phyloP scores from a whole-genome alignment of 2,888 invertebrate genomes.

The Schizaphis graminum region DNA sequence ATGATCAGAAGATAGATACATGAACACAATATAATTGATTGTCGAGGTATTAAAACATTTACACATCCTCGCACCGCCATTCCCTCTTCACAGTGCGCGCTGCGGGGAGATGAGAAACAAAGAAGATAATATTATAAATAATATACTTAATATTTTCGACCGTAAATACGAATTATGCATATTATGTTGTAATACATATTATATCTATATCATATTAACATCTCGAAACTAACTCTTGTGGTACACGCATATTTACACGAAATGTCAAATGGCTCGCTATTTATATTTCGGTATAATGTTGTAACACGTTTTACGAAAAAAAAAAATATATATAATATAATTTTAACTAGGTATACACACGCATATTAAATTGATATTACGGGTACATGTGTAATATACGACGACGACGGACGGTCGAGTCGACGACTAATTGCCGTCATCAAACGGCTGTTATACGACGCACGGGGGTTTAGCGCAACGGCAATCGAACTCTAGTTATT shows the following conservation, averaged over 20 bases:
- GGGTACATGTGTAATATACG: not conserved
- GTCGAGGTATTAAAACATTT: not conserved
- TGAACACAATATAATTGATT: not conserved
- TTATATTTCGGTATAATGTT: not conserved
- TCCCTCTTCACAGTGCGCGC: not conserved
- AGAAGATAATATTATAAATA: not conserved
- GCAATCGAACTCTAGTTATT: not conserved
- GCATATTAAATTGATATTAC: not conserved
- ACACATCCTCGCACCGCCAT: not conserved
- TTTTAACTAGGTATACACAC: not conserved
- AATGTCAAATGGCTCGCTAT: not conserved
- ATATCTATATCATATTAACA: not conserved
- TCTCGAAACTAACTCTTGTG: not conserved
- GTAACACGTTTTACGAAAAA: not conserved
- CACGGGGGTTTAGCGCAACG: not conserved
- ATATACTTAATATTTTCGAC: not conserved
- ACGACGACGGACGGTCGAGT: not conserved
- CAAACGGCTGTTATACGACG: not conserved
- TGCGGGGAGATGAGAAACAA: not conserved
- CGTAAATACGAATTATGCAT: not conserved
- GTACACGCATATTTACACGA: not conserved
- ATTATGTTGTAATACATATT: not conserved
- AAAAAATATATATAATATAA: not conserved
- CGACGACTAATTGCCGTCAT: not conserved
- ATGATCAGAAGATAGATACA: not conserved